phyloP scores from a whole-genome alignment of 2,113 vertebrate genomes.

The Lagopus leucura region DNA sequence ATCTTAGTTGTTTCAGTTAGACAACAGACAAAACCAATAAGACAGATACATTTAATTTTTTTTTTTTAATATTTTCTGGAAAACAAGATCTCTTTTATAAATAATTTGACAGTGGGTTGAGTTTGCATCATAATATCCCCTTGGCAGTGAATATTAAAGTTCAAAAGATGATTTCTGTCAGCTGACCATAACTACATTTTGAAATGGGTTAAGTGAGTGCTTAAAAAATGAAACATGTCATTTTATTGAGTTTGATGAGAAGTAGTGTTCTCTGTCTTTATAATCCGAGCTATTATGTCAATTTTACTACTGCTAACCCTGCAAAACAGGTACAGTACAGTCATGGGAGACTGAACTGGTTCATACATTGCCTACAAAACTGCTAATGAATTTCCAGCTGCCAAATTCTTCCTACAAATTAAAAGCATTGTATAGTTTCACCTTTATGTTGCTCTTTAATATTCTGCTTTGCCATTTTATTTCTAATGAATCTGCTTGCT shows the following conservation, averaged over 20 bases:
- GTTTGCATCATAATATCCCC: background rate
- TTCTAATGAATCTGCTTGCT: background rate
- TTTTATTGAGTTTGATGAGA: background rate
- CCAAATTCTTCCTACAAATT: constrained; percentile 12
- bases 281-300: background rate
- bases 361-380: background rate
- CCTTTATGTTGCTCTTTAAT: constrained; percentile 20
- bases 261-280: background rate
- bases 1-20: background rate
- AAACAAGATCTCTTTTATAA: background rate
- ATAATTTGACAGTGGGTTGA: background rate
- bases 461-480: constrained; percentile 29
- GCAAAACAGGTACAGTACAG: background rate
- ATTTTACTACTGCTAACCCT: background rate
- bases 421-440: background rate
- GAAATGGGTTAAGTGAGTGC: background rate
- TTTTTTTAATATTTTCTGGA: background rate
- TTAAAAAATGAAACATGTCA: background rate
- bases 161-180: background rate
- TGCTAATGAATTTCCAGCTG: constrained; percentile 31
- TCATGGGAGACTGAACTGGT: background rate
- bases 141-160: background rate
- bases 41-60: background rate
- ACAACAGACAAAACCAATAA: background rate
- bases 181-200: background rate